phyloP scores from a whole-genome alignment of 2,888 invertebrate genomes.

The Brachyopa scutellaris region DNA sequence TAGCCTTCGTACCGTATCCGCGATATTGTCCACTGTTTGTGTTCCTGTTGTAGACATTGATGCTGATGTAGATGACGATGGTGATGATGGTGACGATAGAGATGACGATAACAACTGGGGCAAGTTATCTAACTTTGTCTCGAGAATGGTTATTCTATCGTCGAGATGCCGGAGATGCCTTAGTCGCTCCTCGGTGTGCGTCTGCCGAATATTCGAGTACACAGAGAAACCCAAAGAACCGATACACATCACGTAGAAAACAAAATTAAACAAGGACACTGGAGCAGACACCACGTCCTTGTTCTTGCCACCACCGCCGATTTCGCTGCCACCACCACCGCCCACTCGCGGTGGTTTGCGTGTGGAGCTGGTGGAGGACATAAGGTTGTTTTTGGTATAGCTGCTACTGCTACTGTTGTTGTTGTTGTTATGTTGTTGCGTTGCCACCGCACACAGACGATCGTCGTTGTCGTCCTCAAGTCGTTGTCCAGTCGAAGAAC shows the following conservation, averaged over 20 bases:
- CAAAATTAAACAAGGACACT: constrained; percentile 79
- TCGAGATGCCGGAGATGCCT: constrained; percentile 80
- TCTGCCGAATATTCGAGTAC: constrained; percentile 80
- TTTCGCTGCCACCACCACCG: constrained; percentile 8
- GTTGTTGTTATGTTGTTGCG: constrained; percentile 50
- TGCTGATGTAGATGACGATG: constrained; percentile 21
- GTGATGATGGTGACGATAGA: not conserved
- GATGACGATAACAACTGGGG: constrained; percentile 53
- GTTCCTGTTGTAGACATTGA: constrained; percentile 48
- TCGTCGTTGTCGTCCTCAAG: constrained; percentile 49
- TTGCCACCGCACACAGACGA: constrained; percentile 61
- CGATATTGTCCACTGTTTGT: constrained; percentile 73
- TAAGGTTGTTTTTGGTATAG: constrained; percentile 68
- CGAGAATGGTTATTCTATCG: constrained; percentile 80
- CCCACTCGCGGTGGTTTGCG: constrained; percentile 56
- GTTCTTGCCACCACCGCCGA: constrained; percentile 28
- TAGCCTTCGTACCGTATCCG: constrained; percentile 77
- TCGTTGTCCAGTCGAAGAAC: constrained; percentile 72
- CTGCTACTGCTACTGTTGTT: constrained; percentile 32
- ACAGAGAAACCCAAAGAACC: constrained; percentile 81
- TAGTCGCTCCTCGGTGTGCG: constrained; percentile 79
- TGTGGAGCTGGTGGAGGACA: constrained; percentile 53
- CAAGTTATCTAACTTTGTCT: constrained; percentile 74
- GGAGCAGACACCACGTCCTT: constrained; percentile 52
- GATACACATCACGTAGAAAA: constrained; percentile 81